Percentiles rank a stretch among this genome's conserved stretches.
These are phyloP conservation scores for Sebastes flavidus DNA, from an alignment of 2,797 vertebrate genomes.

Conservation along the genomic window DNA sequence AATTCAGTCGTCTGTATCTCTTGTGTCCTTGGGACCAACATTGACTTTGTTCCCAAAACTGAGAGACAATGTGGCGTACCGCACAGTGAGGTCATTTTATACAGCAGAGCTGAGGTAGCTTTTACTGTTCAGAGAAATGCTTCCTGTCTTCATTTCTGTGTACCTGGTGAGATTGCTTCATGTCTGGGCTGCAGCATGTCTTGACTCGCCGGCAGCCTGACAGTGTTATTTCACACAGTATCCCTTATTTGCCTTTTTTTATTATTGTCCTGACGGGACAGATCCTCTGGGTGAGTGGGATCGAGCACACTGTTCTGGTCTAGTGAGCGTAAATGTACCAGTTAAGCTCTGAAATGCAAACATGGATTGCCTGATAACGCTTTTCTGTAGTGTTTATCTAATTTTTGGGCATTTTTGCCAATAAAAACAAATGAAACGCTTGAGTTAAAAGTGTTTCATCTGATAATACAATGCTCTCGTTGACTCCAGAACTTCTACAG, in stretches of 20 bases:
- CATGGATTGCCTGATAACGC: background rate
- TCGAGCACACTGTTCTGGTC: background rate
- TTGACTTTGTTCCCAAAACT: background rate
- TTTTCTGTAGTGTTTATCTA: background rate
- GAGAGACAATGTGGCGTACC: constrained; percentile 2
- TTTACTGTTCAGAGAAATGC: background rate
- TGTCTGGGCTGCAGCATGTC: constrained; percentile 29
- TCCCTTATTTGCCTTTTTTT: constrained; percentile 7
- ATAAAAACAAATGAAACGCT: background rate
- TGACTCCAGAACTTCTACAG: background rate
- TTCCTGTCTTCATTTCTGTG: constrained; percentile 5
- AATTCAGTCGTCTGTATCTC: background rate
- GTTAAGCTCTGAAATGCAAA: constrained; percentile 18
- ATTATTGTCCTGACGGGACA: constrained; percentile 15
- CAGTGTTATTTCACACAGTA: constrained; percentile 28
- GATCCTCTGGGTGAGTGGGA: constrained; percentile 19
- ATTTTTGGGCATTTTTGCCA: background rate
- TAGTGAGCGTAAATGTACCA: constrained; percentile 7
- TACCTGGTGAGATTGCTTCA: constrained; percentile 38
- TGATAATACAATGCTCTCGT: background rate
- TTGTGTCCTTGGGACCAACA: background rate
- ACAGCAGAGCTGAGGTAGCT: constrained; percentile 10
- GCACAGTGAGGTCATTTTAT: constrained; percentile 31
- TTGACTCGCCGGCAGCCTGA: constrained; percentile 41
- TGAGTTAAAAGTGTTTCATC: background rate